A percentile compares a stretch with the other conserved stretches of the same genome.
Conservation (phyloP, 2,888 invertebrate species). For the Amitus sp. region DNA sequence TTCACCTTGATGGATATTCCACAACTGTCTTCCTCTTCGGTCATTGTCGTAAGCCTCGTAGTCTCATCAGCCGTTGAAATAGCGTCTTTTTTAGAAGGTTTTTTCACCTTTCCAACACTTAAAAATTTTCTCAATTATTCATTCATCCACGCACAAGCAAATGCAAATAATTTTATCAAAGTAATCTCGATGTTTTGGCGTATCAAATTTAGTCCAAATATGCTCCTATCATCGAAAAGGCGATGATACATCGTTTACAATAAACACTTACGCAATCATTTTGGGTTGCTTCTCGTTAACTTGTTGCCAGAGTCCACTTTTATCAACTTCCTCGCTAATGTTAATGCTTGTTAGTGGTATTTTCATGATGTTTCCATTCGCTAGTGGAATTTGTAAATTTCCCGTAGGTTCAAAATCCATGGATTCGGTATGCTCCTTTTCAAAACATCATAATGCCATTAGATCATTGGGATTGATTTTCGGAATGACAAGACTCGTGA, state of each 20-base stretch:
- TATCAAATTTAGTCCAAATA: no score
- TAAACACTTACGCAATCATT: slow-evolving; percentile 54
- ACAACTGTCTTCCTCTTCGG: slow-evolving; percentile 79
- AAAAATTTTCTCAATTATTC: no score
- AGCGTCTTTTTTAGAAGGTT: slow-evolving; percentile 76
- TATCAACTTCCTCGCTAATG: slow-evolving; percentile 93
- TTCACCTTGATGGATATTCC: slow-evolving; percentile 73
- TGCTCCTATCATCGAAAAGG: no score
- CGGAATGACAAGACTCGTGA: no score
- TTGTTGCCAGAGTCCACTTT: slow-evolving; percentile 94
- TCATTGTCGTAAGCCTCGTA: slow-evolving; percentile 83
- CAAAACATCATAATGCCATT: slow-evolving; percentile 23
- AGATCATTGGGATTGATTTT: background rate
- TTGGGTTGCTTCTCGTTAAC: slow-evolving; percentile 73
- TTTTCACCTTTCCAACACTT: slow-evolving; percentile 75
- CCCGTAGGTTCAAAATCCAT: slow-evolving; percentile 65
- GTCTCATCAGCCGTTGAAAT: slow-evolving; percentile 68
- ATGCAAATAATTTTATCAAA: no score
- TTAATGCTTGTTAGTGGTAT: slow-evolving; percentile 87
- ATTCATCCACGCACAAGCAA: no score
- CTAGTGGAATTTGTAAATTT: slow-evolving; percentile 86
- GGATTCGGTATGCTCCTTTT: slow-evolving; percentile 57
- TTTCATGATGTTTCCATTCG: slow-evolving; percentile 90
- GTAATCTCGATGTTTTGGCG: no score
- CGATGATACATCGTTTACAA: no score